Evolutionary conservation across 2,888 invertebrate genomes (phyloP).

Genomic region (Venusia cambrica): DNA sequence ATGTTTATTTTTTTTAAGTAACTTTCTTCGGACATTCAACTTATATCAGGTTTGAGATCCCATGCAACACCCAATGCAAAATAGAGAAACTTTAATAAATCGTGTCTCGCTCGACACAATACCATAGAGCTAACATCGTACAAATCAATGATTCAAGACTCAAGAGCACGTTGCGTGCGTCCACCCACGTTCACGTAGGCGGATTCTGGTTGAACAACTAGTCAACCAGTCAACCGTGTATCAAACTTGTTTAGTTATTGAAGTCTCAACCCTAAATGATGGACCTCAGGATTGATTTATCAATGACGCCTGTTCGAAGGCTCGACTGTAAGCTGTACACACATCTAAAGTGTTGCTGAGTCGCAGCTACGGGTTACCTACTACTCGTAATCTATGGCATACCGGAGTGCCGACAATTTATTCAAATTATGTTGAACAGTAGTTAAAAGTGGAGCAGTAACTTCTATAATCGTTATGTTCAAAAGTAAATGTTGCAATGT

Average conservation of each 20-base stretch:
- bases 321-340: too few relatives aligned
- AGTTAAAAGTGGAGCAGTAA: conserved; percentile 39
- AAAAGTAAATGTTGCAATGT: conserved; percentile 31
- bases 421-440: conserved; percentile 48
- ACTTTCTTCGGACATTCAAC: conserved; percentile 2
- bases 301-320: too few relatives aligned
- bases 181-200: conserved; percentile 42
- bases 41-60: conserved; percentile 1
- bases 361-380: neutral
- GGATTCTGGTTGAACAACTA: conserved; percentile 33
- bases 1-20: too few relatives aligned
- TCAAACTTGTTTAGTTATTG: conserved; percentile 4
- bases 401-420: conserved; percentile 36
- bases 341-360: conserved; percentile 33
- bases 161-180: conserved; percentile 38
- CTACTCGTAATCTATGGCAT: conserved; percentile 5
- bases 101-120: conserved; percentile 16
- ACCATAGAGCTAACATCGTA: conserved; percentile 22
- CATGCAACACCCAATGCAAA: conserved; percentile 7
- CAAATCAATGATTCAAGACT: conserved; percentile 30
- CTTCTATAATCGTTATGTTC: conserved; percentile 27
- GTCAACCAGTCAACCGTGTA: conserved; percentile 33
- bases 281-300: conserved; percentile 8
- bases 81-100: conserved; percentile 17
- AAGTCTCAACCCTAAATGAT: conserved; percentile 9